Percentiles rank a stretch among this genome's conserved stretches.
These are phyloP conservation scores for Pristionchus entomophagus DNA, from an alignment of 2,888 invertebrate genomes.

Conservation along the genomic window DNA sequence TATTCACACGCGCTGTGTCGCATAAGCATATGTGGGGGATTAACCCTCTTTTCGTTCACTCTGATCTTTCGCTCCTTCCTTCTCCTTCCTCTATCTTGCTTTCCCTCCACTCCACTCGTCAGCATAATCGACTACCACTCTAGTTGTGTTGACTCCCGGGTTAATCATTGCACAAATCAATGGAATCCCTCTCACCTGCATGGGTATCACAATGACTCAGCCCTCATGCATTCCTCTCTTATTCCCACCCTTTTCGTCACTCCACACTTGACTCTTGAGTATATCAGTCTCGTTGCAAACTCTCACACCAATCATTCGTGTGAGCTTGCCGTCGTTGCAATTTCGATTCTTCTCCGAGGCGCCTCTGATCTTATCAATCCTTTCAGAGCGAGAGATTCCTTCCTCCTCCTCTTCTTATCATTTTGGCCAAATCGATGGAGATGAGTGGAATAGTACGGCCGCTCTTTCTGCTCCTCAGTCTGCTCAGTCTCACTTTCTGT, in stretches of 20 bases:
- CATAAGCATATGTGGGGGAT: background rate
- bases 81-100: background rate
- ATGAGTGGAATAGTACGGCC: background rate
- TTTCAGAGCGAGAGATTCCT: background rate
- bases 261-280: conserved; percentile 17
- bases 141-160: conserved; percentile 2
- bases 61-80: background rate
- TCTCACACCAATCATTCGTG: background rate
- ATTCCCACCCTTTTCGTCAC: background rate
- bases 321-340: background rate
- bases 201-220: conserved; percentile 6
- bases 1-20: conserved; percentile 22
- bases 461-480: background rate
- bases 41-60: background rate
- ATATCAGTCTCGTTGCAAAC: conserved; percentile 18
- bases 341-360: background rate
- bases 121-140: background rate
- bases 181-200: background rate
- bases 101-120: background rate
- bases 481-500: background rate
- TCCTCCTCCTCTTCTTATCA: background rate
- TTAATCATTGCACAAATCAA: conserved; percentile 25
- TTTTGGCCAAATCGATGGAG: conserved; percentile 7
- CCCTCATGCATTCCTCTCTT: background rate
- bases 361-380: conserved; percentile 7